Conservation (phyloP, 2,113 vertebrate genomes). For the cattle (Bos taurus) region DNA sequence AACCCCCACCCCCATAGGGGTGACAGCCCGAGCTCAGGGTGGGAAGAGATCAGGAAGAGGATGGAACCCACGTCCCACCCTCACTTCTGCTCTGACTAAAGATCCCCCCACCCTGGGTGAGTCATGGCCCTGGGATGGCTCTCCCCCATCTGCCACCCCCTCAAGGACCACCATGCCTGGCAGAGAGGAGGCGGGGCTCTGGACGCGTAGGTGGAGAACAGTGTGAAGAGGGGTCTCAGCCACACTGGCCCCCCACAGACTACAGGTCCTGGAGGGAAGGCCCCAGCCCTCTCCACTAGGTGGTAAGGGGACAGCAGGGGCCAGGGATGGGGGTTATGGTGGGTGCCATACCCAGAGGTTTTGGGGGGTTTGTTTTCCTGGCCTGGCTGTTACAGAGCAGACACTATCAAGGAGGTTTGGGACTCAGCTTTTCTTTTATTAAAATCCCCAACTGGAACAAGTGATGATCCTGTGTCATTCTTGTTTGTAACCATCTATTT, state of each 20-base stretch:
- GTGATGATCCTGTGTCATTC: neutral
- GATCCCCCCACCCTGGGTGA: neutral
- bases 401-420: neutral
- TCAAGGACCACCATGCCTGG: neutral
- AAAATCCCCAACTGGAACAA: slow-evolving; percentile 6
- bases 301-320: too few species aligned
- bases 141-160: neutral
- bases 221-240: too few species aligned
- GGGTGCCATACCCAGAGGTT: neutral
- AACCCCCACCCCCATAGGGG: neutral
- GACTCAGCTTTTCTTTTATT: neutral
- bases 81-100: slow-evolving; percentile 2
- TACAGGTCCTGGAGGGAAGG: neutral
- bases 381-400: neutral
- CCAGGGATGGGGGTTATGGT: too few species aligned
- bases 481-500: neutral
- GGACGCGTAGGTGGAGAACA: neutral
- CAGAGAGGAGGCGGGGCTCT: neutral
- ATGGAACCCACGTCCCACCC: neutral
- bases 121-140: neutral
- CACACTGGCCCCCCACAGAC: neutral
- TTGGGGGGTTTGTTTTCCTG: neutral
- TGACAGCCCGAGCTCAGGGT: neutral
- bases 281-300: neutral
- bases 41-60: neutral